Percentiles rank a stretch among this genome's conserved stretches.
Evolutionary conservation across 1,140 invertebrate genomes (phyloP).

Genomic region (Conopomorpha cramerella): DNA sequence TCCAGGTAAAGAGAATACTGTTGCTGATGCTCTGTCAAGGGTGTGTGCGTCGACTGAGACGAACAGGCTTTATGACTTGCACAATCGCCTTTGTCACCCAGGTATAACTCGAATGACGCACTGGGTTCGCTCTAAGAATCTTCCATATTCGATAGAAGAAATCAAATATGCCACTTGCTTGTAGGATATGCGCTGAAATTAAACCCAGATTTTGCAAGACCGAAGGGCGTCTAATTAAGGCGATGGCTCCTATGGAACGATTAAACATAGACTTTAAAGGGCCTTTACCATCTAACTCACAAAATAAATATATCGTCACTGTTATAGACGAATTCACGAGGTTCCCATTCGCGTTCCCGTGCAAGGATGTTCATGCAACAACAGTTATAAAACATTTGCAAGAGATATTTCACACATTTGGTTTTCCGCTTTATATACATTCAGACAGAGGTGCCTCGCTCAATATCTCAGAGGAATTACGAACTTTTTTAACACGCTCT

Average conservation of each 20-base stretch:
- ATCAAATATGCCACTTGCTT: conserved; percentile 4
- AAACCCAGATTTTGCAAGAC: conserved; percentile 5
- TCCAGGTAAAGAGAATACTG: conserved; percentile 22
- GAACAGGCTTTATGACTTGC: conserved; percentile 4
- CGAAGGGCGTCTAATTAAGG: conserved; percentile 12
- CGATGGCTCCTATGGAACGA: conserved; percentile 12
- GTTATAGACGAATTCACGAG: conserved; percentile 14
- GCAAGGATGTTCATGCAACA: conserved; percentile 7
- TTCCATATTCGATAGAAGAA: conserved; percentile 9
- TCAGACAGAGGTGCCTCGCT: conserved; percentile 5
- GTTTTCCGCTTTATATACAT: conserved; percentile 12
- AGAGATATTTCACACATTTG: conserved; percentile 10
- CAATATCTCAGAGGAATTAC: conserved; percentile 8
- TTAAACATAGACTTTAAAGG: conserved; percentile 16
- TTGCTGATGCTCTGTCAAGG: conserved; percentile 33
- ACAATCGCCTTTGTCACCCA: conserved; percentile 7
- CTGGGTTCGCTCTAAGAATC: conserved; percentile 4
- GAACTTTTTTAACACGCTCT: neutral
- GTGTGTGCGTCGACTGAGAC: conserved; percentile 8
- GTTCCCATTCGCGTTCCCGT: conserved; percentile 14
- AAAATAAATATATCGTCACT: conserved; percentile 13
- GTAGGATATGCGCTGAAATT: neutral
- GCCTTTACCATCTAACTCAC: conserved; percentile 10
- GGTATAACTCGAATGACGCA: conserved; percentile 6
- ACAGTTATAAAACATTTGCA: conserved; percentile 13